Evolutionary conservation across 2,797 vertebrate species (phyloP).

Genomic region (Coccyzus lansbergi): DNA sequence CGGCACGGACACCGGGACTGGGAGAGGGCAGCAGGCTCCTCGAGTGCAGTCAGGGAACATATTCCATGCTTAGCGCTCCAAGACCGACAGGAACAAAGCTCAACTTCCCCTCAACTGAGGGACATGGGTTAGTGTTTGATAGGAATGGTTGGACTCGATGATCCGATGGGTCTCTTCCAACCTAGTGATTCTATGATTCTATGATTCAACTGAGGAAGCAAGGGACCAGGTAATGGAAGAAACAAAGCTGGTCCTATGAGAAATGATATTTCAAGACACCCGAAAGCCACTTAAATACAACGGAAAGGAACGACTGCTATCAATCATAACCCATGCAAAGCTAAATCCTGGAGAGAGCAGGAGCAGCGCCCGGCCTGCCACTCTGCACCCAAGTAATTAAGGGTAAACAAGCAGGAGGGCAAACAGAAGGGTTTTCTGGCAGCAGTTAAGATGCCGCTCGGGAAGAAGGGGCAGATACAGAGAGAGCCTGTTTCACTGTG

Average conservation of each 20-base stretch:
- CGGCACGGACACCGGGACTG: not conserved
- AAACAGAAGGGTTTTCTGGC: not conserved
- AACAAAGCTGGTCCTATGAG: not conserved
- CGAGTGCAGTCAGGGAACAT: not conserved
- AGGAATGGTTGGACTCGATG: too few relatives aligned
- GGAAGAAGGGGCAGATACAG: not conserved
- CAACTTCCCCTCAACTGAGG: too few relatives aligned
- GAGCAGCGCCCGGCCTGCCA: not conserved
- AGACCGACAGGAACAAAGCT: not conserved
- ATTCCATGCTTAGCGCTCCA: not conserved
- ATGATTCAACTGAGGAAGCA: not conserved
- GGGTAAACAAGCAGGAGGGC: not conserved
- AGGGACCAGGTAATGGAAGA: not conserved
- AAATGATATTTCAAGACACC: not conserved
- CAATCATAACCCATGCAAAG: not conserved
- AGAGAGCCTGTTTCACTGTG: not conserved
- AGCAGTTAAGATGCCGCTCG: not conserved
- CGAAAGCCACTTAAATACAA: not conserved
- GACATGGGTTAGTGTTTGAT: too few relatives aligned
- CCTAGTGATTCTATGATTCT: too few relatives aligned
- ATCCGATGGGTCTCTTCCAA: too few relatives aligned
- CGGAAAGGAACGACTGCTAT: not conserved
- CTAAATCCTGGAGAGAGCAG: not conserved
- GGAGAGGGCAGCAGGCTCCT: not conserved
- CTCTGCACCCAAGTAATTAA: not conserved